Conservation (phyloP, 2,888 invertebrate species). For the Oscheius sp. region DNA sequence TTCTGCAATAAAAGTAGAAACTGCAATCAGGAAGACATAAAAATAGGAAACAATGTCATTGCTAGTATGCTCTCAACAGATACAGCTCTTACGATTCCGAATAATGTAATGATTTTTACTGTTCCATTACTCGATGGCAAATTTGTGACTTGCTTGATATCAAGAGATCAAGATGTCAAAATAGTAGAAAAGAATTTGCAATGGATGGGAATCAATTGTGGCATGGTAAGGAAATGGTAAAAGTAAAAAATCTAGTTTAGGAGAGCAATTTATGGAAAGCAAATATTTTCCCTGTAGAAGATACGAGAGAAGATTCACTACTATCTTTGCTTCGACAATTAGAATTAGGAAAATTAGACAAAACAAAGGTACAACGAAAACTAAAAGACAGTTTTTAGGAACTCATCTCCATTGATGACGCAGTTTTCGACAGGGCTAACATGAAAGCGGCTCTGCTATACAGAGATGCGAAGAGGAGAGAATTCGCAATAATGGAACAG, state of each 20-base stretch:
- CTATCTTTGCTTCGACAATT: too few relatives aligned
- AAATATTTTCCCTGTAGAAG: conserved; percentile 28
- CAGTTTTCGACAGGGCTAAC: too few relatives aligned
- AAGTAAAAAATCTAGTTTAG: background rate
- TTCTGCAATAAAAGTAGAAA: background rate
- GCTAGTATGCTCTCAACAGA: conserved; percentile 31
- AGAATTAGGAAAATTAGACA: too few relatives aligned
- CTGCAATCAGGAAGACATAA: too few relatives aligned
- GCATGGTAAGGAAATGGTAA: background rate
- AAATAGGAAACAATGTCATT: conserved; percentile 32
- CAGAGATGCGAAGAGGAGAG: too few relatives aligned
- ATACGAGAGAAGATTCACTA: conserved; percentile 28
- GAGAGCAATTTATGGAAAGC: conserved; percentile 36
- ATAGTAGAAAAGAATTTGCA: conserved; percentile 25
- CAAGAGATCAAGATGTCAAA: conserved; percentile 48
- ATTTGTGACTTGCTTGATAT: conserved; percentile 40
- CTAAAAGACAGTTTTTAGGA: too few relatives aligned
- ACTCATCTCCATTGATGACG: too few relatives aligned
- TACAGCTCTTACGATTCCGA: conserved; percentile 7
- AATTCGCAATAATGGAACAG: too few relatives aligned
- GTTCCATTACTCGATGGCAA: conserved; percentile 25
- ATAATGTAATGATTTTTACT: conserved; percentile 34
- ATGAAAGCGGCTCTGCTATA: too few relatives aligned
- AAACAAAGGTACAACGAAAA: too few relatives aligned
- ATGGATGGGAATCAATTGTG: conserved; percentile 42